Evolutionary conservation across 2,113 vertebrate genomes (phyloP), one percentile per base, ranked within the genome.

Genomic region (Bos javanicus): DNA sequence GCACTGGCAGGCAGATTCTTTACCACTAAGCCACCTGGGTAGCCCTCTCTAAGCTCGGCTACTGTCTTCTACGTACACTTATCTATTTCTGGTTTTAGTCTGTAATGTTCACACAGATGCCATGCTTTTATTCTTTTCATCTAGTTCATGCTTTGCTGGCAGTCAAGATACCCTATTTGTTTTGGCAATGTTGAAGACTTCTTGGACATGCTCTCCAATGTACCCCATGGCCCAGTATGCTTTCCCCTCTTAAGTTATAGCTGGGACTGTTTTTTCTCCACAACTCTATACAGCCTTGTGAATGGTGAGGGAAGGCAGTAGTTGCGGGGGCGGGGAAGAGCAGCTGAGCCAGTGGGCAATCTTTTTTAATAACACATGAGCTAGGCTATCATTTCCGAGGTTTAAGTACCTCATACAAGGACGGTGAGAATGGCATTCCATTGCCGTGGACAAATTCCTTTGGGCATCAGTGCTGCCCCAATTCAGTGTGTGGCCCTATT

Each of bases 311-410:
- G 17, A 84, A 83, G 52, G 25, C 2, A 21, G 50, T 54, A n/a
- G 21, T 8, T 23, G 33, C 0, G 0, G 54, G 54, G 3, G 25
- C 4, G 11, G 12, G 7, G 2, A 11, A 15, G 14, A 8, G 9
- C 5, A 83, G 30, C 3, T 71, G 39, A 71, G 28, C 13, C 30
- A 19, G 21, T 8, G 25, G 15, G 3, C 28, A 36, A n/a, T 89
- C 12, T 62, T 48, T 46, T 82, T n/a, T 39, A 74, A 36, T 6
- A 67, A 71, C 3, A 71, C 7, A 8, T 59, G 23, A 10, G 36
- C 50, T 82, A 89, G 12, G 30, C 23, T 82, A 33, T 71, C 39
- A 23, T 23, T 54, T 83, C 76, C 23, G 78, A 50, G 59, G 30
- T 71, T 71, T 50, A 89, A 30, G 5, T 71, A 39, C 30, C 52